Conservation (phyloP, 92 coral and sea anemone genomes). For the Zoanthus gigantus region DNA sequence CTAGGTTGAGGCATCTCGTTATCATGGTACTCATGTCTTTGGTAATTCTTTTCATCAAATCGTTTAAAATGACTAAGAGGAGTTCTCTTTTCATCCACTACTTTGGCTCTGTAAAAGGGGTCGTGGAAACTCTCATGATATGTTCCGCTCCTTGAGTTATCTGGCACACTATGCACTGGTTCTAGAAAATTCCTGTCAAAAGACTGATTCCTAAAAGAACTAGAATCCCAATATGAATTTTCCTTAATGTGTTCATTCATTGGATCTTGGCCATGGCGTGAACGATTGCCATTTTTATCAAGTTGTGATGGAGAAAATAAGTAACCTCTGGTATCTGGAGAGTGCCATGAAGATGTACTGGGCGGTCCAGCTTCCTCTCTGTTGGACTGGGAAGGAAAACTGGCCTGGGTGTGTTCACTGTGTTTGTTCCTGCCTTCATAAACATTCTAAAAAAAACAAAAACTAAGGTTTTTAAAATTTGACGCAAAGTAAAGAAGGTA, state of each 20-base stretch:
- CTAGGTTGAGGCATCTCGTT: not conserved
- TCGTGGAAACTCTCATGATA: constrained; percentile 1
- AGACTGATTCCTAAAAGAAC: not conserved
- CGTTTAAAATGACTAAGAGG: not conserved
- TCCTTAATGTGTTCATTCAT: not conserved
- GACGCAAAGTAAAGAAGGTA: not conserved
- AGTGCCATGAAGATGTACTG: not conserved
- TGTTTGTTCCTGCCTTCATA: constrained; percentile 1
- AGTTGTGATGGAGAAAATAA: constrained; percentile 2
- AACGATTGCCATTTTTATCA: constrained; percentile 13
- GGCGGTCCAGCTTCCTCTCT: not conserved
- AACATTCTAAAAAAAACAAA: constrained; percentile 22
- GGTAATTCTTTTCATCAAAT: not conserved
- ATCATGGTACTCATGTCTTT: not conserved
- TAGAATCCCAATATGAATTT: constrained; percentile 8
- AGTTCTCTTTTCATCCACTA: constrained; percentile 17
- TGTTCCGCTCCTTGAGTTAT: not conserved
- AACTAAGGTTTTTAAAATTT: not conserved
- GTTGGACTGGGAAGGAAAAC: not conserved
- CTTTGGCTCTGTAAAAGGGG: not conserved
- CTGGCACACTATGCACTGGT: not conserved
- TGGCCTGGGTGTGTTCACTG: not conserved
- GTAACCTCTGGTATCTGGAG: not conserved
- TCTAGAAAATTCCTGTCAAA: not conserved
- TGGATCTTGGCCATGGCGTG: not conserved